Evolutionary conservation across 1,140 invertebrate species (phyloP).

Genomic region (Lepidurus apus): DNA sequence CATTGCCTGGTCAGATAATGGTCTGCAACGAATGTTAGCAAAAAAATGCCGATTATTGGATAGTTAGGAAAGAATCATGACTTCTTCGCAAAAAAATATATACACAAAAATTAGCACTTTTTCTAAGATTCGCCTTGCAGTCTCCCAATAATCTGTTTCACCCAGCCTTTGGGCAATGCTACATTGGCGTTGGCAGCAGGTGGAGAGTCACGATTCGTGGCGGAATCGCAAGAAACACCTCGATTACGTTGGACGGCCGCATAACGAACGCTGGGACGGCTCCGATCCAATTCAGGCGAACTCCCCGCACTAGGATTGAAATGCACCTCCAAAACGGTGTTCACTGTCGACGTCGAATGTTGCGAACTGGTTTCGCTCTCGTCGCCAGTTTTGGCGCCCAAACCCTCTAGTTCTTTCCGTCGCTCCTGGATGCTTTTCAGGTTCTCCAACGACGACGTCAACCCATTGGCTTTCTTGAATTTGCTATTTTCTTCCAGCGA

Average conservation of each 20-base stretch:
- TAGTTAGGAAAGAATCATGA: not conserved
- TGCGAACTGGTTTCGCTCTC: slow-evolving; percentile 48
- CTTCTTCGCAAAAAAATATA: not conserved
- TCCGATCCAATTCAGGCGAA: slow-evolving; percentile 31
- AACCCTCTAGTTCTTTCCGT: slow-evolving; percentile 40
- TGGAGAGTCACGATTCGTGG: slow-evolving; percentile 36
- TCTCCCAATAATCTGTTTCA: slow-evolving; percentile 50
- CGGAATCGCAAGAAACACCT: slow-evolving; percentile 23
- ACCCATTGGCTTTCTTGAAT: not conserved
- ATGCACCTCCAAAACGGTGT: slow-evolving; percentile 45
- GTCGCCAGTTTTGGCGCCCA: slow-evolving; percentile 40
- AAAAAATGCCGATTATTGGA: not conserved
- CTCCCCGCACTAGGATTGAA: slow-evolving; percentile 33
- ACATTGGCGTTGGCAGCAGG: slow-evolving; percentile 37
- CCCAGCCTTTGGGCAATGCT: slow-evolving; percentile 47
- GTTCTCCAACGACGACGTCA: slow-evolving; percentile 30
- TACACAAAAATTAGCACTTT: not conserved
- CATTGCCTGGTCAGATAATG: not conserved
- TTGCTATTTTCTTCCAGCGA: slow-evolving; percentile 27
- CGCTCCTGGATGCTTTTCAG: slow-evolving; percentile 39
- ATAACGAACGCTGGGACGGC: slow-evolving; percentile 37
- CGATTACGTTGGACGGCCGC: slow-evolving; percentile 34
- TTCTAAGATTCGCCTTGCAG: slow-evolving; percentile 43
- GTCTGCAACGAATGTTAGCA: not conserved
- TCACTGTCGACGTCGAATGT: slow-evolving; percentile 47